Conservation (phyloP, 2,113 vertebrate genomes). For the Piaya cayana region DNA sequence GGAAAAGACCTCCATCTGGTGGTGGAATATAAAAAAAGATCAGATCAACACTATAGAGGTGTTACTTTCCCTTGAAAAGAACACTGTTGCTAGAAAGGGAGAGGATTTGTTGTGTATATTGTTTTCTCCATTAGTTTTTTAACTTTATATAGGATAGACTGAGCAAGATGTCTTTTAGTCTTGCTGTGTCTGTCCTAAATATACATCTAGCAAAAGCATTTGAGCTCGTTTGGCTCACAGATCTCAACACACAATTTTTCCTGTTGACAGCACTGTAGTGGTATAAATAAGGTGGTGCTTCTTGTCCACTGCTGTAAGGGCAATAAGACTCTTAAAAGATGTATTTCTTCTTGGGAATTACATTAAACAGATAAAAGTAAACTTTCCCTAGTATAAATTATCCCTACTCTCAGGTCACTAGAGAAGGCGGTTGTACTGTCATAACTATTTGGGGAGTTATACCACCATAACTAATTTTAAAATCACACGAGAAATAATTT, state of each 20-base stretch:
- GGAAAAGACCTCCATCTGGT: conserved; percentile 69
- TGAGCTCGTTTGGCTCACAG: neutral
- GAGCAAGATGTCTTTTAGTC: neutral
- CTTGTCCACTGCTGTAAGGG: neutral
- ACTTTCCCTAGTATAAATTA: neutral
- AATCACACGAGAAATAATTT: neutral
- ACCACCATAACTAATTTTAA: neutral
- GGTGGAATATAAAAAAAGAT: conserved; percentile 9
- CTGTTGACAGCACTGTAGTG: accelerated
- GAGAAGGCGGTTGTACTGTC: neutral
- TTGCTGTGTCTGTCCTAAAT: neutral
- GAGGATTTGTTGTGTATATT: accelerated
- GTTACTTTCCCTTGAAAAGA: neutral
- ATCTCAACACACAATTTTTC: neutral
- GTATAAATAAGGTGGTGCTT: accelerated
- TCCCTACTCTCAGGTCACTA: neutral
- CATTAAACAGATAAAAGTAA: neutral
- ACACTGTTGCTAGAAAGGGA: neutral
- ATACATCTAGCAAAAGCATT: neutral
- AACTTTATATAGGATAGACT: neutral
- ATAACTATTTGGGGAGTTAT: neutral
- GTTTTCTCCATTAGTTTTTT: neutral
- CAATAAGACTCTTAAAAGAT: neutral
- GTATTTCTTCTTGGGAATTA: neutral
- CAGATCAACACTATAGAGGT: neutral